phyloP scores from a whole-genome alignment of 2,797 vertebrate genomes.

The Enoplosus armatus region DNA sequence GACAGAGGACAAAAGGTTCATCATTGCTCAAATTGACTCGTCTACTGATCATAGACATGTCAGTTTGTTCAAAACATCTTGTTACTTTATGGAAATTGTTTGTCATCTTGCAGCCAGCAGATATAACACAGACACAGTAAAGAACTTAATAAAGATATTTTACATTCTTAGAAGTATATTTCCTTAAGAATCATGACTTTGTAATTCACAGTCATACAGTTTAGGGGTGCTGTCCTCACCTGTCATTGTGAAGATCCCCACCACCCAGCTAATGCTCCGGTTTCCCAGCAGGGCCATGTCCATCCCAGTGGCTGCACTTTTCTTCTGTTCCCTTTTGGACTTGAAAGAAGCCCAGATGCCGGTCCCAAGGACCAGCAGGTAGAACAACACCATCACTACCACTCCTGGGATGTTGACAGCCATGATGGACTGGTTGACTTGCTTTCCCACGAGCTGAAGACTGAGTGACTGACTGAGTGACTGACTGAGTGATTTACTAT shows the following conservation, averaged over 20 bases:
- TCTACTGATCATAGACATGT: no score
- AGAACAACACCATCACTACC: slow-evolving; percentile 58
- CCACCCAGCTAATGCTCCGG: slow-evolving; percentile 37
- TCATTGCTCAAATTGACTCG: no score
- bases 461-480: neutral
- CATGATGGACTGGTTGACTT: slow-evolving; percentile 26
- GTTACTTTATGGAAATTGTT: no score
- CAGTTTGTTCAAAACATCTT: no score
- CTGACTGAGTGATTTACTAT: neutral
- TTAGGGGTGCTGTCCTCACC: slow-evolving; percentile 38
- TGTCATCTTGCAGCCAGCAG: no score
- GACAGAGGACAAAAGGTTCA: no score
- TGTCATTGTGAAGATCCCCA: slow-evolving; percentile 66
- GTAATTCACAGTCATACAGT: no score
- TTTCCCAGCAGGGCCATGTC: slow-evolving; percentile 64
- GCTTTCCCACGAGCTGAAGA: neutral
- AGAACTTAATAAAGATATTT: no score
- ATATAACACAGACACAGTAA: no score
- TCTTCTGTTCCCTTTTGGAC: slow-evolving; percentile 51
- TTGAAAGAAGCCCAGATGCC: slow-evolving; percentile 67
- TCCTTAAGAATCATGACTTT: no score
- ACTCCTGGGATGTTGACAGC: slow-evolving; percentile 60
- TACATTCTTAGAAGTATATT: no score
- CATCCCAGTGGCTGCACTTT: slow-evolving; percentile 36
- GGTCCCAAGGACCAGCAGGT: slow-evolving; percentile 57